Evolutionary conservation across 2,888 invertebrate genomes (phyloP).

Genomic region (Melangyna quadrimaculata): DNA sequence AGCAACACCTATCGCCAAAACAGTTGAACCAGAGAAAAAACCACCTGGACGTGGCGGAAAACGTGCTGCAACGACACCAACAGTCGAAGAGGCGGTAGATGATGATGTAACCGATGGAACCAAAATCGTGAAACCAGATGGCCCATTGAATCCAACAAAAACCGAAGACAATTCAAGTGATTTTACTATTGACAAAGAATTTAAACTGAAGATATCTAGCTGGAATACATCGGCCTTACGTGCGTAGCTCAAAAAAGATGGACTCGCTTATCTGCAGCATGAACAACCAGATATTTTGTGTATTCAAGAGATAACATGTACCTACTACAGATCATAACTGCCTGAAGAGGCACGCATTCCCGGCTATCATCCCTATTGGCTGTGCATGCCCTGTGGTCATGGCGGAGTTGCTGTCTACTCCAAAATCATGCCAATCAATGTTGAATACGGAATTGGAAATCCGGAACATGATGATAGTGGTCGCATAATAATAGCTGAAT

Average conservation of each 20-base stretch:
- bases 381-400: constrained; percentile 89
- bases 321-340: constrained; percentile 88
- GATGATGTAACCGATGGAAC: constrained; percentile 74
- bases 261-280: constrained; percentile 87
- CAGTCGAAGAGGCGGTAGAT: constrained; percentile 49
- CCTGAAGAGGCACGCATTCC: constrained; percentile 88
- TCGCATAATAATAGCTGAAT: constrained; percentile 95
- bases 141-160: constrained; percentile 83
- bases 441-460: constrained; percentile 90
- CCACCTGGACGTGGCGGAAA: constrained; percentile 75
- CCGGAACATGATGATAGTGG: constrained; percentile 90
- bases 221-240: constrained; percentile 99
- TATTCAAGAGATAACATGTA: constrained; percentile 93
- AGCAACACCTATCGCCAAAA: constrained; percentile 61
- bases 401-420: constrained; percentile 95
- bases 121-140: constrained; percentile 74
- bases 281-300: constrained; percentile 94
- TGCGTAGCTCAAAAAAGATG: constrained; percentile 91
- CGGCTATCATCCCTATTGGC: constrained; percentile 92
- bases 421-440: constrained; percentile 90
- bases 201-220: constrained; percentile 93
- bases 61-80: constrained; percentile 73
- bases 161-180: constrained; percentile 85
- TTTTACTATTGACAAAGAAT: constrained; percentile 85
- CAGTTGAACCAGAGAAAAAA: constrained; percentile 45